These are phyloP conservation scores for Crossaster papposus DNA, from an alignment of 53 echinoderm and acorn worm species.

Conservation along the genomic window DNA sequence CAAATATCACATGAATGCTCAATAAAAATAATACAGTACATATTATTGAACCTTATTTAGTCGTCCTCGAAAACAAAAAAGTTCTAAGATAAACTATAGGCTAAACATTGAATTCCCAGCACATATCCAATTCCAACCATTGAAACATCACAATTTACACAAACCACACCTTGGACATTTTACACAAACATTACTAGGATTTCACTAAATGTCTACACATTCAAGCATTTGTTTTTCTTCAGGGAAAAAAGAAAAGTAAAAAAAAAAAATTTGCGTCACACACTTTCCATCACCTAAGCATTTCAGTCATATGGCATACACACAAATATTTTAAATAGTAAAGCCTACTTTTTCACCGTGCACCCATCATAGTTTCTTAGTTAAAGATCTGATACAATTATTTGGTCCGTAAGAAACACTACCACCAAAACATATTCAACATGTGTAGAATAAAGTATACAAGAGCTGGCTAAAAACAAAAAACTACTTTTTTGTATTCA, in stretches of 20 bases:
- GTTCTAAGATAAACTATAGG: background rate
- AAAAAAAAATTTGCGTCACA: background rate
- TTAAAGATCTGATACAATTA: too few species aligned
- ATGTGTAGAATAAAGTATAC: too few species aligned
- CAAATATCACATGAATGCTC: background rate
- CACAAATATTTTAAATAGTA: background rate
- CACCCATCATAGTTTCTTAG: background rate
- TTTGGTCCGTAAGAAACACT: too few species aligned
- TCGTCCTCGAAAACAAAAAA: background rate
- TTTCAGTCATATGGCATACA: too few species aligned
- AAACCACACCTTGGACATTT: background rate
- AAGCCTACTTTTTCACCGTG: background rate
- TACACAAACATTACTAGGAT: background rate
- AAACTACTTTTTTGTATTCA: too few species aligned
- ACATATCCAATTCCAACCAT: background rate
- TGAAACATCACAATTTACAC: background rate
- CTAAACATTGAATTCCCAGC: background rate
- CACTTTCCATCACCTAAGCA: background rate
- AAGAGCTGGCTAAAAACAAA: too few species aligned
- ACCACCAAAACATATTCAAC: too few species aligned
- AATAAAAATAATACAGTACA: slow-evolving; percentile 15
- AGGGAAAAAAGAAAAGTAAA: background rate
- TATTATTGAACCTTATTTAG: background rate
- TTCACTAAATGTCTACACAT: background rate
- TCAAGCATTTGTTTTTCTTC: background rate